Evolutionary conservation across 1,140 invertebrate species (phyloP).

Genomic region (Bilobella aurantiaca): DNA sequence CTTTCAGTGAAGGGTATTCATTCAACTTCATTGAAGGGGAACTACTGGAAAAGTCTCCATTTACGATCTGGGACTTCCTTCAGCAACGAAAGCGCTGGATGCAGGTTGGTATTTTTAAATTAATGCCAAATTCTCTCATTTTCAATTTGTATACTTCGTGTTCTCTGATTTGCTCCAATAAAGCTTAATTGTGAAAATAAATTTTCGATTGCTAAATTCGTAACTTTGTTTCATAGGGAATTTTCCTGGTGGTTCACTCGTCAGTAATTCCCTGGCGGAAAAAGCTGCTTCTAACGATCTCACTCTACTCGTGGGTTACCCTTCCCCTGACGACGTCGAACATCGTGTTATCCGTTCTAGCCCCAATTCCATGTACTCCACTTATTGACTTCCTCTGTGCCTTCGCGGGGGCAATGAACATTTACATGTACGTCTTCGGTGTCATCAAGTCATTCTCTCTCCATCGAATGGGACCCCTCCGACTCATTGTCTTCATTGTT

Average conservation of each 20-base stretch:
- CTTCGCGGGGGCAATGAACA: constrained; percentile 78
- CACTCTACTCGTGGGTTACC: constrained; percentile 91
- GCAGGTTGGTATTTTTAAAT: constrained; percentile 37
- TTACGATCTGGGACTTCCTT: constrained; percentile 85
- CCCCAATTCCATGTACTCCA: constrained; percentile 74
- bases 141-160: no score
- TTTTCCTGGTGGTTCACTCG: constrained; percentile 85
- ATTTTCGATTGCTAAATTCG: no score
- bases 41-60: constrained; percentile 97
- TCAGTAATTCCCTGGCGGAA: constrained; percentile 67
- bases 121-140: no score
- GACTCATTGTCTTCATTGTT: constrained; percentile 67
- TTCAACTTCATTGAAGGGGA: constrained; percentile 93
- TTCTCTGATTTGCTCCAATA: no score
- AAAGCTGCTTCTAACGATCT: constrained; percentile 74
- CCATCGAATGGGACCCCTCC: constrained; percentile 66
- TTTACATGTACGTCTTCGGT: constrained; percentile 94
- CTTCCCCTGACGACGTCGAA: constrained; percentile 85
- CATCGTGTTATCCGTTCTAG: constrained; percentile 67
- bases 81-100: constrained; percentile 94
- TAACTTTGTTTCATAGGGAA: constrained; percentile 56
- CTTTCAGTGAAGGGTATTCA: constrained; percentile 67
- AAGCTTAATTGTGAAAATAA: no score
- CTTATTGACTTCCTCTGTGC: constrained; percentile 73
- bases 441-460: constrained; percentile 88